Evolutionary conservation across 2,113 vertebrate genomes (phyloP).

Genomic region (Sapajus apella): DNA sequence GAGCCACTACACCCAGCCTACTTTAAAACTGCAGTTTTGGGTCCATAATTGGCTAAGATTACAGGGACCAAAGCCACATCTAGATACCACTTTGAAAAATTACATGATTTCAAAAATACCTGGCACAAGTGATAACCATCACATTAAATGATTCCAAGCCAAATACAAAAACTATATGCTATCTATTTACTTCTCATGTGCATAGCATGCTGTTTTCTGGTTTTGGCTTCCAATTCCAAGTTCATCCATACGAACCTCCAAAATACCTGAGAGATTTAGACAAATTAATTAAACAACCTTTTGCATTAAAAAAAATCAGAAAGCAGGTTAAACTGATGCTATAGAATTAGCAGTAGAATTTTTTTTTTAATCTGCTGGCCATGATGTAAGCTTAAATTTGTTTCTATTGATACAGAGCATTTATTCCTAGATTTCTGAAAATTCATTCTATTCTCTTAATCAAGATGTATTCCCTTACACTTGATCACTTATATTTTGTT

Average conservation of each 20-base stretch:
- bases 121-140: not conserved
- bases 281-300: not conserved
- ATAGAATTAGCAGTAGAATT: conserved; percentile 38
- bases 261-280: conserved; percentile 17
- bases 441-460: conserved; percentile 25
- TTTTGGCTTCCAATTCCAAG: conserved; percentile 13
- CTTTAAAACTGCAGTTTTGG: conserved; percentile 23
- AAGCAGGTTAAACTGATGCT: not conserved
- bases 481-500: conserved; percentile 30
- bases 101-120: conserved; percentile 5
- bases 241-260: not conserved
- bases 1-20: not conserved
- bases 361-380: not conserved
- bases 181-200: not conserved
- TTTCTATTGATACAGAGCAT: conserved; percentile 7
- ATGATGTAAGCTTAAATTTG: conserved; percentile 3
- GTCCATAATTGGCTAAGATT: not conserved
- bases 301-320: not conserved
- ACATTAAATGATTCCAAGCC: conserved; percentile 9
- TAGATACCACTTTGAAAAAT: conserved; percentile 3
- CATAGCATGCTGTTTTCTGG: not conserved
- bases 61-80: not conserved
- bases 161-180: not conserved
- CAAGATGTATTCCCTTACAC: not conserved
- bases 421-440: conserved; percentile 37